A percentile compares a stretch with the other conserved stretches of the same genome.
Evolutionary conservation across 1,140 invertebrate species (phyloP).

Genomic region (Drosophila teissieri): DNA sequence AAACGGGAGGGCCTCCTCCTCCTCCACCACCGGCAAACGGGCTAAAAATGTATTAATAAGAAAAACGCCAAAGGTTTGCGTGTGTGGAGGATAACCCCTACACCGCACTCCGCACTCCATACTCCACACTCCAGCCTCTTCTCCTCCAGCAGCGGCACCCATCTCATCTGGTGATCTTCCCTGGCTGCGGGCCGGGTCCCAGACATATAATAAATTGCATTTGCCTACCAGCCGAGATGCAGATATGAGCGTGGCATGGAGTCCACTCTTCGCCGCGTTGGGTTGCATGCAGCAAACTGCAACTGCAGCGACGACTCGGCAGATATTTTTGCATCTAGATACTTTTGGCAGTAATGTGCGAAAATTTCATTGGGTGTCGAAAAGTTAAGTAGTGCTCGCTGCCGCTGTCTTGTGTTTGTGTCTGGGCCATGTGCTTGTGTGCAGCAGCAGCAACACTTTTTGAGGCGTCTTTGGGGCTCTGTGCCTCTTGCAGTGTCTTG

Average conservation of each 20-base stretch:
- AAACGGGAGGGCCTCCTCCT: conserved; percentile 2
- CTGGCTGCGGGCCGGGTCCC: conserved; percentile 37
- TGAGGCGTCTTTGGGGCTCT: conserved; percentile 5
- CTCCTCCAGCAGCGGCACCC: neutral
- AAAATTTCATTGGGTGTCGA: conserved; percentile 84
- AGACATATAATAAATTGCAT: conserved; percentile 83
- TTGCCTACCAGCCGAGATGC: conserved; percentile 79
- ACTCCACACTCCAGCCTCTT: neutral
- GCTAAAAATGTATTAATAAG: conserved; percentile 84
- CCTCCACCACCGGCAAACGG: conserved; percentile 18
- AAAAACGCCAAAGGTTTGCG: conserved; percentile 80
- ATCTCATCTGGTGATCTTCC: conserved; percentile 49
- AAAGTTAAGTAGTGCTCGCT: conserved; percentile 81
- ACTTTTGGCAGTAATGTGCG: conserved; percentile 84
- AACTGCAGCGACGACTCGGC: conserved; percentile 33
- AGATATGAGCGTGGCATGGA: conserved; percentile 67
- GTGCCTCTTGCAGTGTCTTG: neutral
- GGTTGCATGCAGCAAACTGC: conserved; percentile 60
- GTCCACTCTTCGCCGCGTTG: conserved; percentile 10
- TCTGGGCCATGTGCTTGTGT: neutral
- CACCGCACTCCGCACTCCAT: conserved; percentile 2
- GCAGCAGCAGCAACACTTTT: neutral
- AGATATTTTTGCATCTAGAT: conserved; percentile 83
- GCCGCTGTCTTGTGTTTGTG: conserved; percentile 55
- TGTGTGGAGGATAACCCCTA: conserved; percentile 57